These are phyloP conservation scores for Mastomys coucha DNA, from an alignment of 2,113 vertebrate genomes.

Conservation along the genomic window DNA sequence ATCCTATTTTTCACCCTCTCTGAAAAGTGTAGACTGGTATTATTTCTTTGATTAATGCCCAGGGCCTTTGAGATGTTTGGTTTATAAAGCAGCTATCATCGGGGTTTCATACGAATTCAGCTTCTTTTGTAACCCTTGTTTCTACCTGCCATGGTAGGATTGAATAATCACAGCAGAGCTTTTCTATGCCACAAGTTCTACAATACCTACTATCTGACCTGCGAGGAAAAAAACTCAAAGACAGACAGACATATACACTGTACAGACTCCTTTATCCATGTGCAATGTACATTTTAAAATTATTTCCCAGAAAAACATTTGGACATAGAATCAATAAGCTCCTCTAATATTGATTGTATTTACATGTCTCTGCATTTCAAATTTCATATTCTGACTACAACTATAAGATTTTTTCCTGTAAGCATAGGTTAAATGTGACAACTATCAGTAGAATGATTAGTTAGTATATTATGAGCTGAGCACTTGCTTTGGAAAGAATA, in stretches of 20 bases:
- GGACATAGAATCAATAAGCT: neutral
- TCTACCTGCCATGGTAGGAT: neutral
- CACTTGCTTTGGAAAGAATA: neutral
- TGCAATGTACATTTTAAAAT: neutral
- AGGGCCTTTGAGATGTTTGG: neutral
- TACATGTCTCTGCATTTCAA: neutral
- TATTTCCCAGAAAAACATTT: neutral
- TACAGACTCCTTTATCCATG: neutral
- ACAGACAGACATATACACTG: neutral
- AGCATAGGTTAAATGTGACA: neutral
- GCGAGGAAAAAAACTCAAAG: neutral
- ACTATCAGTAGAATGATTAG: neutral
- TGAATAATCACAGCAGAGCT: neutral
- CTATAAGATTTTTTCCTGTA: neutral
- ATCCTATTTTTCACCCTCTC: neutral
- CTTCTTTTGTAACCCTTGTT: neutral
- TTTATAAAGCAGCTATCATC: neutral
- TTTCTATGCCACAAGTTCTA: neutral
- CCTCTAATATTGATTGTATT: neutral
- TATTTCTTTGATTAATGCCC: neutral
- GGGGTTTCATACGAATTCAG: neutral
- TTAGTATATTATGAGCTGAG: neutral
- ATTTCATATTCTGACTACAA: neutral
- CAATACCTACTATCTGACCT: neutral
- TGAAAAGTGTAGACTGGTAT: neutral